Percentiles rank a stretch among this genome's conserved stretches.
Evolutionary conservation across 1,140 invertebrate species (phyloP).

Genomic region (Mycetomoellerius zeteki): DNA sequence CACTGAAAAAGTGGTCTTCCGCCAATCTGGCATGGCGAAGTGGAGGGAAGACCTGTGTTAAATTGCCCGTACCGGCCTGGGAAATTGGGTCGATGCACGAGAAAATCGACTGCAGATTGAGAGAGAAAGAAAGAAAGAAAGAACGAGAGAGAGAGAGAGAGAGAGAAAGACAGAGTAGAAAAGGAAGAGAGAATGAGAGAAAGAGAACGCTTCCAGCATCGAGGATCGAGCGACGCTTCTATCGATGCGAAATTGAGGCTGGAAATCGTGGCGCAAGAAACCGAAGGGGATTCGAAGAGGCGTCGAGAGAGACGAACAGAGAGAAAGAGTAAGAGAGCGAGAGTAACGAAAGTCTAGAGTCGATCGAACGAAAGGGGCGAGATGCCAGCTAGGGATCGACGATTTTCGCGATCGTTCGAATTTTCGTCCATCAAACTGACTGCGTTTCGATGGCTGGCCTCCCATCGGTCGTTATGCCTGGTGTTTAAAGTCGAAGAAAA

Average conservation of each 20-base stretch:
- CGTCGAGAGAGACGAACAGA: background rate
- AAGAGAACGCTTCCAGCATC: constrained; percentile 60
- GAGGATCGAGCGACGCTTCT: constrained; percentile 68
- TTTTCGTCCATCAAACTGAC: constrained; percentile 62
- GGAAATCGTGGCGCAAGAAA: constrained; percentile 74
- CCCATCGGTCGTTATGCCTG: constrained; percentile 40
- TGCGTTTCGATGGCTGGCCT: constrained; percentile 48
- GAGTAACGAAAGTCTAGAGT: constrained; percentile 33
- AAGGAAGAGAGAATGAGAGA: background rate
- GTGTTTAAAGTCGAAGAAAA: constrained; percentile 63
- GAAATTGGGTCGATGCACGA: constrained; percentile 79
- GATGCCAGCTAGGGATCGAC: constrained; percentile 54
- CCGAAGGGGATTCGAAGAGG: constrained; percentile 19
- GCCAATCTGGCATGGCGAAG: constrained; percentile 50
- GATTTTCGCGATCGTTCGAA: constrained; percentile 61
- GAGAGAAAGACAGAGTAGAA: constrained; percentile 2
- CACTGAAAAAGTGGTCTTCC: constrained; percentile 50
- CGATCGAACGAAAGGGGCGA: constrained; percentile 34
- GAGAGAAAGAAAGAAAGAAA: constrained; percentile 28
- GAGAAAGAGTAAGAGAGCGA: background rate
- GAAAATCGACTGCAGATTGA: constrained; percentile 78
- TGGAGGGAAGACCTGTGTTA: constrained; percentile 68
- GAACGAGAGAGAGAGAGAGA: constrained; percentile 12
- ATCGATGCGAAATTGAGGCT: constrained; percentile 76
- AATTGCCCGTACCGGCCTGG: constrained; percentile 73